Percentiles rank a stretch among this genome's conserved stretches.
phyloP scores from a whole-genome alignment of 2,797 vertebrate species.

The Molossus alvarezi region DNA sequence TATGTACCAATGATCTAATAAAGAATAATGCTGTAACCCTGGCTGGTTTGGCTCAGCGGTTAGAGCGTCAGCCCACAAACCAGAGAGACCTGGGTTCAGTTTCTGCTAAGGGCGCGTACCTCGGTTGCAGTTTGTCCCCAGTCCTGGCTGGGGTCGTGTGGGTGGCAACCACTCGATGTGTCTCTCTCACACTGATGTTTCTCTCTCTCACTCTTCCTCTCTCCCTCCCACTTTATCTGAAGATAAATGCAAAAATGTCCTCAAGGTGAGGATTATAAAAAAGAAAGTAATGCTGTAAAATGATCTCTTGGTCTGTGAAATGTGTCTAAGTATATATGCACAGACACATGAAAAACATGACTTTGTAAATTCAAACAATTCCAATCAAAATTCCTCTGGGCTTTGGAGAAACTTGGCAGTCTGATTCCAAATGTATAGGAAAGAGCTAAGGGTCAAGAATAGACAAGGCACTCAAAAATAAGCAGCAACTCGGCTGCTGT shows the following conservation, averaged over 20 bases:
- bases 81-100: too few species aligned
- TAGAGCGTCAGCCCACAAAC: too few species aligned
- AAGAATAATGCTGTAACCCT: neutral
- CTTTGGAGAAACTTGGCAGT: neutral
- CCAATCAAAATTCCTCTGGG: neutral
- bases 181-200: too few species aligned
- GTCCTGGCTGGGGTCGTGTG: too few species aligned
- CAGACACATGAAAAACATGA: neutral
- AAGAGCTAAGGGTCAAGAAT: neutral
- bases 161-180: too few species aligned
- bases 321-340: neutral
- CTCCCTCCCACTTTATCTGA: too few species aligned
- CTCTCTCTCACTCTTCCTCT: too few species aligned
- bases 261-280: too few species aligned
- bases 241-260: too few species aligned
- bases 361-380: conserved; percentile 31
- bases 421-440: neutral
- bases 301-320: neutral
- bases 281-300: neutral
- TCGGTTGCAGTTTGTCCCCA: too few species aligned
- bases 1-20: neutral
- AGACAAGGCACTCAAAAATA: neutral
- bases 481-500: neutral
- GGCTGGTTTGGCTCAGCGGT: too few species aligned
- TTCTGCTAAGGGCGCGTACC: too few species aligned